Percentiles rank a stretch among this genome's conserved stretches.
Conservation (phyloP, 2,113 vertebrate genomes). For the Scytalopus superciliaris region DNA sequence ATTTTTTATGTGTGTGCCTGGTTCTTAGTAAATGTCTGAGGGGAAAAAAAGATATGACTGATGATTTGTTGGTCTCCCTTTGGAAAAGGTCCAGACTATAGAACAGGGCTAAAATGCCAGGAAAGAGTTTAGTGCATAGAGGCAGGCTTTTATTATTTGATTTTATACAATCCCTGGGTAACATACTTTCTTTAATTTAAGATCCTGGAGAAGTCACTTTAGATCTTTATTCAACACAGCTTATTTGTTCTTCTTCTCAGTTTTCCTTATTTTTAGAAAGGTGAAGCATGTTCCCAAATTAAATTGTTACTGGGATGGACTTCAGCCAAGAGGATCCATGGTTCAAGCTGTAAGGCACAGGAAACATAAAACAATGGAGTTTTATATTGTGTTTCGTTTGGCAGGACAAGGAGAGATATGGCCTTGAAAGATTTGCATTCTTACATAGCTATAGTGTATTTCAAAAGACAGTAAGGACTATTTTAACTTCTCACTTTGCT, state of each 20-base stretch:
- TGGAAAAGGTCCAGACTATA: conserved; percentile 32
- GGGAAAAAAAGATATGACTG: neutral
- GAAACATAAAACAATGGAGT: conserved; percentile 31
- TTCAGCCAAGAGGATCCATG: conserved; percentile 28
- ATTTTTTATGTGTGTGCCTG: conserved; percentile 17
- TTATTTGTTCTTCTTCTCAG: conserved; percentile 18
- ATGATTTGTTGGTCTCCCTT: conserved; percentile 19
- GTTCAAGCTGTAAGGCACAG: conserved; percentile 11
- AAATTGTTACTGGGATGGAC: conserved; percentile 22
- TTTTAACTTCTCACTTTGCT: neutral
- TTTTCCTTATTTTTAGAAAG: conserved; percentile 59
- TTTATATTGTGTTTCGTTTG: conserved; percentile 18
- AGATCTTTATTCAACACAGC: neutral
- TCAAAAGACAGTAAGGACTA: neutral
- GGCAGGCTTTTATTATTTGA: neutral
- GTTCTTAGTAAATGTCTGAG: neutral
- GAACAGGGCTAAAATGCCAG: conserved; percentile 18
- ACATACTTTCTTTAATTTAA: neutral
- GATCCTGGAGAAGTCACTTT: conserved; percentile 12
- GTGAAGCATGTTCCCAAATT: conserved; percentile 43
- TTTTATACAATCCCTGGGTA: conserved; percentile 1
- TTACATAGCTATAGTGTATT: neutral
- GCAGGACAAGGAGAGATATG: neutral
- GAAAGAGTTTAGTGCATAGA: neutral
- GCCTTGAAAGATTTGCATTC: conserved; percentile 19